phyloP scores from a whole-genome alignment of 2,888 invertebrate species.

The Bimastos eiseni region DNA sequence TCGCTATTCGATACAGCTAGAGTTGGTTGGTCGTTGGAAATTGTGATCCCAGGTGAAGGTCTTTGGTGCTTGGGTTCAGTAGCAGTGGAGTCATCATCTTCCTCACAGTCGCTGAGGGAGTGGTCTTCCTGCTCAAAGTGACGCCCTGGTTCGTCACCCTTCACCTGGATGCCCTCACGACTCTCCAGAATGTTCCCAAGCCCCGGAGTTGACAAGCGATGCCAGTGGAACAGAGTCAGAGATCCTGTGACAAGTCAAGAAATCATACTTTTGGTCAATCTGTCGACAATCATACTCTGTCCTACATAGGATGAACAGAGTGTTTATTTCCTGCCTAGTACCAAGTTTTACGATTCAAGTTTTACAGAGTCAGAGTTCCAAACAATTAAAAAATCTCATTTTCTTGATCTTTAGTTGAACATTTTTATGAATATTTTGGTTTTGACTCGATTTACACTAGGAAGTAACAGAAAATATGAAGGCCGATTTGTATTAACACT shows the following conservation, averaged over 20 bases:
- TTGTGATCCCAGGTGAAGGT: background rate
- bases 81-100: background rate
- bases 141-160: background rate
- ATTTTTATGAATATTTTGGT: too few relatives aligned
- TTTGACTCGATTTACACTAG: too few relatives aligned
- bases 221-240: background rate
- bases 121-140: conserved; percentile 15
- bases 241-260: background rate
- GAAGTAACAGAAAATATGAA: too few relatives aligned
- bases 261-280: background rate
- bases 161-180: conserved; percentile 7
- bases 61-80: background rate
- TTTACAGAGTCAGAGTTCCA: too few relatives aligned
- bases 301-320: too few relatives aligned
- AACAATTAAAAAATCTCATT: too few relatives aligned
- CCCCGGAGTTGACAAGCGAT: background rate
- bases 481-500: too few relatives aligned
- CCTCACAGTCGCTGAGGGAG: background rate
- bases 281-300: background rate
- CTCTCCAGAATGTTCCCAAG: background rate
- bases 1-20: background rate
- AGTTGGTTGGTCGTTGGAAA: background rate
- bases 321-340: too few relatives aligned
- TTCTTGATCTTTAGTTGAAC: too few relatives aligned
- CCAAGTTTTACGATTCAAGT: too few relatives aligned